Conservation (phyloP, 1,140 invertebrate genomes). For the Arctopsyche grandis region DNA sequence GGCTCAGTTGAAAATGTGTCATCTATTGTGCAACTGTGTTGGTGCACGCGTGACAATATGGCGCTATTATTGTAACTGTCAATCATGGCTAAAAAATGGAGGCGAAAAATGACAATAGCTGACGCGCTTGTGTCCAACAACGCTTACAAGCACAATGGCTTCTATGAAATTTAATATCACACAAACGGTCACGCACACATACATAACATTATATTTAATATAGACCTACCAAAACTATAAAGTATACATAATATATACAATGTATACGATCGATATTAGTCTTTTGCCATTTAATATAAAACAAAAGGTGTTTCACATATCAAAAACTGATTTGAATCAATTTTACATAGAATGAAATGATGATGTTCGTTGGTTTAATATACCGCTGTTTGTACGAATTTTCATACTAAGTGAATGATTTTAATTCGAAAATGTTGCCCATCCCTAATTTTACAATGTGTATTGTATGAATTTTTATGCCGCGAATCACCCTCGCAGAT, state of each 20-base stretch:
- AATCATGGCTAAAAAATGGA: constrained; percentile 49
- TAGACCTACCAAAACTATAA: too few species aligned
- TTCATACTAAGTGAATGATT: too few species aligned
- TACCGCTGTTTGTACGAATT: too few species aligned
- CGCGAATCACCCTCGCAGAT: constrained; percentile 38
- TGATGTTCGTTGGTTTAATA: too few species aligned
- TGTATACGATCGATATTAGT: too few species aligned
- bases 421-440: too few species aligned
- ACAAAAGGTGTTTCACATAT: too few species aligned
- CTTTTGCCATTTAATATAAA: too few species aligned
- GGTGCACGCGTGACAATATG: constrained; percentile 51
- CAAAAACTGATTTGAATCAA: too few species aligned
- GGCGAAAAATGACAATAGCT: constrained; percentile 40
- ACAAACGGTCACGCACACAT: not conserved
- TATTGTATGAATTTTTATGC: not conserved
- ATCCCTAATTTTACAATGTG: not conserved
- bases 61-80: constrained; percentile 52
- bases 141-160: constrained; percentile 11
- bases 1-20: constrained; percentile 32
- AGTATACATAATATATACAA: too few species aligned
- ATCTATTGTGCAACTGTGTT: constrained; percentile 22
- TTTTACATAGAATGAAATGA: too few species aligned
- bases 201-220: too few species aligned
- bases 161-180: constrained; percentile 32
- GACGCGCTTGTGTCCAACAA: constrained; percentile 34